These are phyloP conservation scores for Brachyhypopomus gauderio DNA, from an alignment of 2,113 vertebrate genomes.

Conservation along the genomic window DNA sequence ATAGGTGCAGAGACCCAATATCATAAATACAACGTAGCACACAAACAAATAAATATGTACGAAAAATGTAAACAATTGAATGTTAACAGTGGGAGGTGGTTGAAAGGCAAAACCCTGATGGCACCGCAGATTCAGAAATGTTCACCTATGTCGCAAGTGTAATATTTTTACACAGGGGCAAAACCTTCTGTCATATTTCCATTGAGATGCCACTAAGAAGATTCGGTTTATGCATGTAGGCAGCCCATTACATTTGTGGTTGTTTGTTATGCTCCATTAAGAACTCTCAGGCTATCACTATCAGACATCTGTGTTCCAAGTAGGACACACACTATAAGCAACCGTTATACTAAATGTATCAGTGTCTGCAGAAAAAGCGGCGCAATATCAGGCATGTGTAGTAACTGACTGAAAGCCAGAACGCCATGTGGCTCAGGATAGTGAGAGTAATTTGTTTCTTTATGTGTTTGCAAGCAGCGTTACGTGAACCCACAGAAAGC, in stretches of 20 bases:
- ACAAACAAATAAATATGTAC: background rate
- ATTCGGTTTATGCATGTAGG: background rate
- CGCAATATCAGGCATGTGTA: slow-evolving; percentile 18
- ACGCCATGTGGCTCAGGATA: no score
- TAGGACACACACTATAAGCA: background rate
- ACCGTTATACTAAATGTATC: no score
- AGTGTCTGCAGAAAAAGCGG: slow-evolving; percentile 5
- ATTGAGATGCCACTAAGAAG: no score
- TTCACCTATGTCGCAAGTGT: background rate
- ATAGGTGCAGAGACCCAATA: background rate
- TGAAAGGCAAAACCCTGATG: no score
- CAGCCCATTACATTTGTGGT: background rate
- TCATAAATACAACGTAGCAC: background rate
- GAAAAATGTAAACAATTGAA: background rate
- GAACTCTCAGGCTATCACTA: background rate
- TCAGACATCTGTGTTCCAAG: background rate
- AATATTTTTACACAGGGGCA: background rate
- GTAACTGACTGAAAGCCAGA: background rate
- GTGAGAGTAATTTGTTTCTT: no score
- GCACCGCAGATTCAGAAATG: no score
- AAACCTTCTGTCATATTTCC: background rate
- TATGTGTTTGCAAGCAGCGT: no score
- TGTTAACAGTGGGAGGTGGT: no score
- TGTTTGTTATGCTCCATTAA: background rate
- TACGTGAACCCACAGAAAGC: no score